Conservation (phyloP, 2,113 vertebrate species). For the Ascaphus truei region DNA sequence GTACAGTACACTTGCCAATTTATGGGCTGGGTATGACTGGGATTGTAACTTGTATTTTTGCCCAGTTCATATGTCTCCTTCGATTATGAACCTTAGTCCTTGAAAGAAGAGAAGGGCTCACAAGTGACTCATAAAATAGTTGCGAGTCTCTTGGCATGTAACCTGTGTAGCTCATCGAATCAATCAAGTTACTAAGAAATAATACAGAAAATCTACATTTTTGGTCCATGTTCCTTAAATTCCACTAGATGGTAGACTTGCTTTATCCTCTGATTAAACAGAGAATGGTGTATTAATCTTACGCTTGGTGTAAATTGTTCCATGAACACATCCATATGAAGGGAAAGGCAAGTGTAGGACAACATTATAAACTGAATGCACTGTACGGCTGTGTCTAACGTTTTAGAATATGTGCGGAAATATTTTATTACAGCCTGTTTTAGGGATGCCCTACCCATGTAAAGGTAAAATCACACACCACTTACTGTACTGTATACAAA, state of each 20-base stretch:
- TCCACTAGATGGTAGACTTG: conserved; percentile 11
- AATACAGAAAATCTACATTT: neutral
- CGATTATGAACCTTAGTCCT: neutral
- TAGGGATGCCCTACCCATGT: no score
- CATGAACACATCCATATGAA: neutral
- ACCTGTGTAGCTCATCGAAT: neutral
- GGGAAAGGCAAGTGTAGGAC: neutral
- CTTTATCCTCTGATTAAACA: neutral
- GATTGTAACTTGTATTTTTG: neutral
- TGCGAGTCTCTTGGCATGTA: neutral
- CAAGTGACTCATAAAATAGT: neutral
- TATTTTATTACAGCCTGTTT: neutral
- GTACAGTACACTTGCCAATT: no score
- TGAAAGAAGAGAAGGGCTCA: neutral
- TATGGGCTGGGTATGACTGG: no score
- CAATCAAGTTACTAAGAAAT: neutral
- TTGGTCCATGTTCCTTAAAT: neutral
- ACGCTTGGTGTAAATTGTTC: neutral
- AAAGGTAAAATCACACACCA: no score
- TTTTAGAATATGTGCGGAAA: neutral
- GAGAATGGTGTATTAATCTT: neutral
- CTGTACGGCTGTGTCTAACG: neutral
- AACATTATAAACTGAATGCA: neutral
- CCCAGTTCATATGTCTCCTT: neutral
- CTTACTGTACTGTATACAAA: neutral